A percentile compares a stretch with the other conserved stretches of the same genome.
These are phyloP conservation scores for Antitype chi DNA, from an alignment of 2,888 invertebrate genomes.

Conservation along the genomic window DNA sequence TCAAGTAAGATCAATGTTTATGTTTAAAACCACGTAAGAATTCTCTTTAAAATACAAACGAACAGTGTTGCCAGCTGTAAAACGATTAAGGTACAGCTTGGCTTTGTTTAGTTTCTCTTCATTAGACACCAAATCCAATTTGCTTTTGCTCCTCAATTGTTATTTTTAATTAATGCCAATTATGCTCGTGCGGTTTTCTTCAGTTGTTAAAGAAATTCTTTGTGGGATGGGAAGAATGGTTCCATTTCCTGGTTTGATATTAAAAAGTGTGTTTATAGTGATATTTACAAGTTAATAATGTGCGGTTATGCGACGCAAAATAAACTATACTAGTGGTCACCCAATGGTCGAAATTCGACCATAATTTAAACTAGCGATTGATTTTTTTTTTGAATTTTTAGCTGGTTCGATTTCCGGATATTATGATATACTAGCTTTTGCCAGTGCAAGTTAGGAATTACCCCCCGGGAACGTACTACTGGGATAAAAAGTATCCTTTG, in stretches of 20 bases:
- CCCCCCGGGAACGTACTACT: too few relatives aligned
- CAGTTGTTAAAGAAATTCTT: slow-evolving; percentile 26
- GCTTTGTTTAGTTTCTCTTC: slow-evolving; percentile 66
- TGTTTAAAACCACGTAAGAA: slow-evolving; percentile 11
- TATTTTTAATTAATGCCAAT: slow-evolving; percentile 66
- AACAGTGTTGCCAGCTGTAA: slow-evolving; percentile 43
- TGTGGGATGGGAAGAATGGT: slow-evolving; percentile 7
- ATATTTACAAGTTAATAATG: not conserved
- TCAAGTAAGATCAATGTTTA: not conserved
- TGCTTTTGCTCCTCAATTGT: slow-evolving; percentile 54
- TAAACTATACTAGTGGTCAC: too few relatives aligned
- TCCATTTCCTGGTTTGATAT: slow-evolving; percentile 5
- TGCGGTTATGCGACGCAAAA: not conserved
- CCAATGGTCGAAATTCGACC: too few relatives aligned
- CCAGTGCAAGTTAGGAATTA: too few relatives aligned
- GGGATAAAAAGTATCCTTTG: too few relatives aligned
- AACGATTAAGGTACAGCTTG: slow-evolving; percentile 55
- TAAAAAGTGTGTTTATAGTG: not conserved
- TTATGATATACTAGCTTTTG: too few relatives aligned
- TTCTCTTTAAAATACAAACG: slow-evolving; percentile 24
- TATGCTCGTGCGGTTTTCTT: slow-evolving; percentile 43
- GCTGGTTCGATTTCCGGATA: too few relatives aligned
- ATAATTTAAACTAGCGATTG: too few relatives aligned
- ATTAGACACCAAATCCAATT: slow-evolving; percentile 66
- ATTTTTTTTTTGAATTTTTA: too few relatives aligned